Evolutionary conservation across 2,888 invertebrate species (phyloP).

Genomic region (Microplitis manilae): DNA sequence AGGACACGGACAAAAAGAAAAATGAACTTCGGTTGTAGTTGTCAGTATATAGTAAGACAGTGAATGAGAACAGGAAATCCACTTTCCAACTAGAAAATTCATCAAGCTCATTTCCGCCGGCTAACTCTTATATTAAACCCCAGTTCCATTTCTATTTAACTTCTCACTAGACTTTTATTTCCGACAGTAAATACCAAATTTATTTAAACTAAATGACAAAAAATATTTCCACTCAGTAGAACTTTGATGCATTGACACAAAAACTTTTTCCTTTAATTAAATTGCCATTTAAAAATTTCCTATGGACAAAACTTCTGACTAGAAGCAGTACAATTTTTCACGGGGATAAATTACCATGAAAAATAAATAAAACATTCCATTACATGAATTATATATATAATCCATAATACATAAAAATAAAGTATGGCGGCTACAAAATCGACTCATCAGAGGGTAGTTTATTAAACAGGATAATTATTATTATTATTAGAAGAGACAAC

Average conservation of each 20-base stretch:
- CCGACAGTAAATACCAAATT: no score
- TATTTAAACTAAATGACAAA: no score
- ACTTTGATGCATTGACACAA: no score
- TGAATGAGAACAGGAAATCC: conserved; percentile 41
- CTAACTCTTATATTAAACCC: not conserved
- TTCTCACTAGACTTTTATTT: no score
- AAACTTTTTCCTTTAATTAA: no score
- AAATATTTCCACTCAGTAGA: no score
- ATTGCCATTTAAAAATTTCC: no score
- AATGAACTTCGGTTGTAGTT: not conserved
- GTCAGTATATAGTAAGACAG: conserved; percentile 7
- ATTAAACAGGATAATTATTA: not conserved
- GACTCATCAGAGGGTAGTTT: not conserved
- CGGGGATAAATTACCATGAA: not conserved
- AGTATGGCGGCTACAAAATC: not conserved
- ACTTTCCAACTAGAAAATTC: conserved; percentile 39
- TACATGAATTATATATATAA: not conserved
- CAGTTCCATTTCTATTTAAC: no score
- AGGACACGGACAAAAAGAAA: conserved; percentile 11
- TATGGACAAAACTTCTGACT: no score
- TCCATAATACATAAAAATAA: not conserved
- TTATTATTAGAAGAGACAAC: not conserved
- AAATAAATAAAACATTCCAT: not conserved
- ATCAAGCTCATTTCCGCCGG: conserved; percentile 25
- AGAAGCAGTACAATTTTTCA: no score